These are phyloP conservation scores for Lanius collurio DNA, from an alignment of 2,113 vertebrate species.

Conservation along the genomic window DNA sequence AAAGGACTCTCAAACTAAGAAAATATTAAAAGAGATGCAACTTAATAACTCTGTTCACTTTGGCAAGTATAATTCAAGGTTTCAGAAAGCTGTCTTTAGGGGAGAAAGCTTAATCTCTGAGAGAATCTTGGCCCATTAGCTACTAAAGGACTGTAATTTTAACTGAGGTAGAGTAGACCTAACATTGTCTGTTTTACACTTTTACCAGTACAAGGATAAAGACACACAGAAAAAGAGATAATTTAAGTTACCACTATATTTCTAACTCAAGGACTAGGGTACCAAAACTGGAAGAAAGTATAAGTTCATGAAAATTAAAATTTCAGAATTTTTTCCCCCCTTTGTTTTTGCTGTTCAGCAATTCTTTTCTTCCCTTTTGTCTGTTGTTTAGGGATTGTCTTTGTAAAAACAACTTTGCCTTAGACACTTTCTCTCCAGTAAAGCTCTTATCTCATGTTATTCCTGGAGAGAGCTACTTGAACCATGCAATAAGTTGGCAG, in stretches of 20 bases:
- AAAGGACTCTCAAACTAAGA: neutral
- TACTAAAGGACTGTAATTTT: neutral
- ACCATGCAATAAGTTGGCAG: fast-evolving
- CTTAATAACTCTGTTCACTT: neutral
- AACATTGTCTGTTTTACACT: neutral
- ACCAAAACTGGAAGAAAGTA: neutral
- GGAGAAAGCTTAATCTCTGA: neutral
- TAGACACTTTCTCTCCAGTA: neutral
- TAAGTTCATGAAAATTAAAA: neutral
- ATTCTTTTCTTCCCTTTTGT: neutral
- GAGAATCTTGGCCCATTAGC: neutral
- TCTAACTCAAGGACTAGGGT: neutral
- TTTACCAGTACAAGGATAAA: neutral
- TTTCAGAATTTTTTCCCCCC: fast-evolving
- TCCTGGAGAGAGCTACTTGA: neutral
- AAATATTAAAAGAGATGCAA: neutral
- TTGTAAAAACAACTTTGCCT: neutral
- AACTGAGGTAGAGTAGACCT: neutral
- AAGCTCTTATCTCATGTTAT: fast-evolving
- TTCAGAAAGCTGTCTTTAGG: neutral
- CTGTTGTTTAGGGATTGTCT: neutral
- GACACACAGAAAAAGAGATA: neutral
- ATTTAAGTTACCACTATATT: neutral
- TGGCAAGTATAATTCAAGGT: neutral
- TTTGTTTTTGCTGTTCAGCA: neutral